Evolutionary conservation across 2,113 vertebrate species (phyloP).

Genomic region (Catharus fuscescens): DNA sequence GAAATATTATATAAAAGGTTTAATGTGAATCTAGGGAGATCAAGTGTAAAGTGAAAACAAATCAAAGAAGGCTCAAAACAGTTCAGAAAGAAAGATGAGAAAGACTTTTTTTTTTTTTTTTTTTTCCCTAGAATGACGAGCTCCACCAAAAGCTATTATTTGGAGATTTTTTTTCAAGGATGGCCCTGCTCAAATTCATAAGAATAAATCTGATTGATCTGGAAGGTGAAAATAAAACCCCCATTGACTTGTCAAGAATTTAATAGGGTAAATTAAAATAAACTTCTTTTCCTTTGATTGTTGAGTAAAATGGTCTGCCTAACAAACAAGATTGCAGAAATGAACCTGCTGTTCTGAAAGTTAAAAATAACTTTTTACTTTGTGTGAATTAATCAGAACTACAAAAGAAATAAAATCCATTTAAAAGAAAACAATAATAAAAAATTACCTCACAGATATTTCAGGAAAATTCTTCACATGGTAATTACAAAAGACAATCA

Average conservation of each 20-base stretch:
- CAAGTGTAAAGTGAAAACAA: not conserved
- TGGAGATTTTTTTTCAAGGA: not conserved
- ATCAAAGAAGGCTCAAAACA: not conserved
- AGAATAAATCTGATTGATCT: not conserved
- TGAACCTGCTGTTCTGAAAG: not conserved
- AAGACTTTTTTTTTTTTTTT: not conserved
- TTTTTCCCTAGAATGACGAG: fast-evolving
- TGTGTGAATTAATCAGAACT: not conserved
- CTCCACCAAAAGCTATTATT: not conserved
- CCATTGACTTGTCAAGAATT: not conserved
- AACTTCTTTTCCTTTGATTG: not conserved
- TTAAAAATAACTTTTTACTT: not conserved
- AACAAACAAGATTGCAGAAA: not conserved
- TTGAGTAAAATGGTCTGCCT: not conserved
- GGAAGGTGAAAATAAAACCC: not conserved
- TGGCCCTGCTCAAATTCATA: not conserved
- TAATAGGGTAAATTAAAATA: not conserved
- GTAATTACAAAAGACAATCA: not conserved
- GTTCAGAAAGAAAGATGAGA: not conserved
- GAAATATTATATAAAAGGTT: not conserved
- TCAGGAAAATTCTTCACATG: not conserved
- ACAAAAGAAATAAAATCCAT: not conserved
- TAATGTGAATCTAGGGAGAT: not conserved
- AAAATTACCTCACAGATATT: not conserved
- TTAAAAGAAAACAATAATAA: not conserved